phyloP scores from a whole-genome alignment of 2,888 invertebrate species.

The Scaptomyza tumidula region DNA sequence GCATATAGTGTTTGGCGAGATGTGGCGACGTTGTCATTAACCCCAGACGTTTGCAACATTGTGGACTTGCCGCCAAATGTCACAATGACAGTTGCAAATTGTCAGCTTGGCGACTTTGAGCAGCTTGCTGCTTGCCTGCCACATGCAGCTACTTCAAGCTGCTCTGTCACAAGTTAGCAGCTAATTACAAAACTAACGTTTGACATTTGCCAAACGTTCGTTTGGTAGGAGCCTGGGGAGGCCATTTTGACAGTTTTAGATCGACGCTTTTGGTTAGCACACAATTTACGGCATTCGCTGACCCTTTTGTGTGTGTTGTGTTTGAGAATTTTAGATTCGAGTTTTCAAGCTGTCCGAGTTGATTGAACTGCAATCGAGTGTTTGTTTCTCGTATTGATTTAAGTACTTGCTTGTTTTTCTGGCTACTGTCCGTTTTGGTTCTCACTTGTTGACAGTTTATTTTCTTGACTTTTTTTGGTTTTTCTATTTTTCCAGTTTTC shows the following conservation, averaged over 20 bases:
- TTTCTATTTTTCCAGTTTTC: background rate
- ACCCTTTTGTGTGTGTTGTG: constrained; percentile 19
- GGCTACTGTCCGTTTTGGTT: constrained; percentile 45
- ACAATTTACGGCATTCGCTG: background rate
- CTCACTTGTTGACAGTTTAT: constrained; percentile 72
- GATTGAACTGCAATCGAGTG: constrained; percentile 57
- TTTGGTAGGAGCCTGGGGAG: constrained; percentile 24
- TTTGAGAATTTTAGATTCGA: background rate
- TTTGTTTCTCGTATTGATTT: constrained; percentile 6
- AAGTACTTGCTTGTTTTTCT: constrained; percentile 40
- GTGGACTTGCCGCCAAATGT: constrained; percentile 66
- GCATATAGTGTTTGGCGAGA: constrained; percentile 23
- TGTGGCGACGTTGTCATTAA: constrained; percentile 64
- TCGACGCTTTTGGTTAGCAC: constrained; percentile 37
- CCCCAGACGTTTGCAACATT: constrained; percentile 44
- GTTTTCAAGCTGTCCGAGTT: constrained; percentile 31
- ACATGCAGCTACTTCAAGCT: constrained; percentile 4
- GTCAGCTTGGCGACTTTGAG: constrained; percentile 57
- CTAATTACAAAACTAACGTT: constrained; percentile 76
- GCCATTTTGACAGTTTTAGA: constrained; percentile 56
- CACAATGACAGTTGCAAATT: constrained; percentile 79
- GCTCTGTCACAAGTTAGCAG: constrained; percentile 52
- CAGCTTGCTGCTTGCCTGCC: constrained; percentile 2
- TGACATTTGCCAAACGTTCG: constrained; percentile 67
- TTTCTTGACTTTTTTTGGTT: background rate